Percentiles rank a stretch among this genome's conserved stretches.
Evolutionary conservation across 2,888 invertebrate species (phyloP).

Genomic region (Coelopa pilipes): DNA sequence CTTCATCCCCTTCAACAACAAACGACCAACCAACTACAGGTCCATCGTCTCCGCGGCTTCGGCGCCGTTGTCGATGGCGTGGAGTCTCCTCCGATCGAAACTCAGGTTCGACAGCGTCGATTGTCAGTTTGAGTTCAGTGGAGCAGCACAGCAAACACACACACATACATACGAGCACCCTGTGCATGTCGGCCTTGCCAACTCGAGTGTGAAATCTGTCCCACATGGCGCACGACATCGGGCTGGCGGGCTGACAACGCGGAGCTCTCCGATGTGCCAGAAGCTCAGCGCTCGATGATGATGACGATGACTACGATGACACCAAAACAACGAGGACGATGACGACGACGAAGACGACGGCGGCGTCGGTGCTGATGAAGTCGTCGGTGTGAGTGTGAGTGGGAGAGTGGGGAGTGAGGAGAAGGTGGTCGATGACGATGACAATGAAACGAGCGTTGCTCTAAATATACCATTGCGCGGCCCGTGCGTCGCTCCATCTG

Average conservation of each 20-base stretch:
- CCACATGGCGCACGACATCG: constrained; percentile 6
- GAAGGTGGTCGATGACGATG: background rate
- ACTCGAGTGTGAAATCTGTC: constrained; percentile 25
- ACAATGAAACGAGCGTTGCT: background rate
- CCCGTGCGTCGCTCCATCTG: no score
- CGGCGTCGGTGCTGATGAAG: background rate
- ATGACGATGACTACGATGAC: background rate
- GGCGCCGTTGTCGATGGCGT: no score
- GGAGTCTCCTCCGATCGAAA: background rate
- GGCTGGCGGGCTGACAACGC: background rate
- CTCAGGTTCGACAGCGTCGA: background rate
- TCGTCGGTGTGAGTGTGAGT: background rate
- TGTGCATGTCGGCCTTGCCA: constrained; percentile 17
- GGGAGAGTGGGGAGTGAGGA: background rate
- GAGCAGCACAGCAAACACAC: constrained; percentile 7
- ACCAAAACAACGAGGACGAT: background rate
- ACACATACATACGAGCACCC: background rate
- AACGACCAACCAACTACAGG: no score
- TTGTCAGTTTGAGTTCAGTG: constrained; percentile 29
- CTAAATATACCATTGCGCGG: no score
- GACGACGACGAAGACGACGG: background rate
- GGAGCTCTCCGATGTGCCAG: background rate
- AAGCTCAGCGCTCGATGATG: background rate
- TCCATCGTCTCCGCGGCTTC: no score
- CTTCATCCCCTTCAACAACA: no score